These are phyloP conservation scores for Anastrepha obliqua DNA, from an alignment of 1,140 invertebrate genomes.

Conservation along the genomic window DNA sequence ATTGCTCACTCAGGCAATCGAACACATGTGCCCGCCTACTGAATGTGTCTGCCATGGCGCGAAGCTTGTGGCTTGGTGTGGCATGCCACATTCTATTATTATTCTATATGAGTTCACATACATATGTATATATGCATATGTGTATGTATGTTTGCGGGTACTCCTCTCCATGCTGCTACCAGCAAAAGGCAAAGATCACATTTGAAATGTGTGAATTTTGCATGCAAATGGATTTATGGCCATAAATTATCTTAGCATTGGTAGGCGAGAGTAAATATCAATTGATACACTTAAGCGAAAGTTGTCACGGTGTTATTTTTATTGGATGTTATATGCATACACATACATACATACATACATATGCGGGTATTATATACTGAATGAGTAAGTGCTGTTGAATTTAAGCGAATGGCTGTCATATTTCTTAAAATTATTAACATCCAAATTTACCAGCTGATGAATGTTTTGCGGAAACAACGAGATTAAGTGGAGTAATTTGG, in stretches of 20 bases:
- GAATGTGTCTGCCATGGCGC: not conserved
- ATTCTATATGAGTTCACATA: not conserved
- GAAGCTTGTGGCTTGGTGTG: not conserved
- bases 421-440: slow-evolving; percentile 4
- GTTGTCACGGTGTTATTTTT: slow-evolving; percentile 30
- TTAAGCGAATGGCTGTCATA: not conserved
- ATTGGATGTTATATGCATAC: not conserved
- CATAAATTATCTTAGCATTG: not conserved
- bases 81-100: slow-evolving; percentile 1
- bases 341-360: no score
- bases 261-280: slow-evolving; percentile 19
- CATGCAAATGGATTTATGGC: slow-evolving; percentile 47
- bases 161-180: not conserved
- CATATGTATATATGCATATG: not conserved
- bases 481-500: not conserved
- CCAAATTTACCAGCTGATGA: not conserved
- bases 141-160: not conserved
- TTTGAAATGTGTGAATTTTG: slow-evolving; percentile 47
- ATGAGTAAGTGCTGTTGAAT: no score
- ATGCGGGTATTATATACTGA: no score
- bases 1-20: slow-evolving; percentile 37
- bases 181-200: not conserved
- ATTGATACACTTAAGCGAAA: slow-evolving; percentile 40
- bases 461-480: slow-evolving; percentile 17
- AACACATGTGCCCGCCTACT: slow-evolving; percentile 26